Conservation (phyloP, 2,113 vertebrate species). For the Melanostigma gelatinosum region DNA sequence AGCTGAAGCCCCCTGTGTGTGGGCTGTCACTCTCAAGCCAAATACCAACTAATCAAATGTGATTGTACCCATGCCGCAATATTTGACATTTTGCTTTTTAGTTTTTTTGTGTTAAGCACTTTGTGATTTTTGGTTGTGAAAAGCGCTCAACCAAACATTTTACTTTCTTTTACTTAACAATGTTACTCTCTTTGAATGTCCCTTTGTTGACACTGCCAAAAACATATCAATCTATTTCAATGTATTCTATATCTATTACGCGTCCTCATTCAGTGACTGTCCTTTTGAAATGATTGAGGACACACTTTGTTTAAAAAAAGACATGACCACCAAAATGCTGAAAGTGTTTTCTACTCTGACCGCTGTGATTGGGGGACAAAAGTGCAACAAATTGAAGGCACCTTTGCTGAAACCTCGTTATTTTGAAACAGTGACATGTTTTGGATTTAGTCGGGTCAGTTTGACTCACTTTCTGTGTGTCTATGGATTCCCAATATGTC, state of each 20-base stretch:
- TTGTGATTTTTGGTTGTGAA: too few relatives aligned
- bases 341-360: conserved; percentile 26
- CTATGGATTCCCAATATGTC: conserved; percentile 29
- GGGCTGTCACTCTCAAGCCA: background rate
- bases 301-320: conserved; percentile 47
- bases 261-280: conserved; percentile 40
- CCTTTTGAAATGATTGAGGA: conserved; percentile 39
- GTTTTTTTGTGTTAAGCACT: background rate
- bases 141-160: too few relatives aligned
- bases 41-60: conserved; percentile 3
- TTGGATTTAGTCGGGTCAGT: conserved; percentile 43
- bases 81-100: background rate
- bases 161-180: too few relatives aligned
- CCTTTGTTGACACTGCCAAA: conserved; percentile 30
- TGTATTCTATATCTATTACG: background rate
- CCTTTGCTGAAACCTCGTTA: conserved; percentile 44
- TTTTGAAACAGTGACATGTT: conserved; percentile 52
- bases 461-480: conserved; percentile 38
- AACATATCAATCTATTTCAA: conserved; percentile 34
- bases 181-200: background rate
- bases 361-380: conserved; percentile 36
- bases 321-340: conserved; percentile 44
- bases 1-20: conserved; percentile 1
- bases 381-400: conserved; percentile 18
- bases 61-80: background rate